A percentile compares a stretch with the other conserved stretches of the same genome.
Conservation (phyloP, 2,888 invertebrate species). For the Diarsia dahlii region DNA sequence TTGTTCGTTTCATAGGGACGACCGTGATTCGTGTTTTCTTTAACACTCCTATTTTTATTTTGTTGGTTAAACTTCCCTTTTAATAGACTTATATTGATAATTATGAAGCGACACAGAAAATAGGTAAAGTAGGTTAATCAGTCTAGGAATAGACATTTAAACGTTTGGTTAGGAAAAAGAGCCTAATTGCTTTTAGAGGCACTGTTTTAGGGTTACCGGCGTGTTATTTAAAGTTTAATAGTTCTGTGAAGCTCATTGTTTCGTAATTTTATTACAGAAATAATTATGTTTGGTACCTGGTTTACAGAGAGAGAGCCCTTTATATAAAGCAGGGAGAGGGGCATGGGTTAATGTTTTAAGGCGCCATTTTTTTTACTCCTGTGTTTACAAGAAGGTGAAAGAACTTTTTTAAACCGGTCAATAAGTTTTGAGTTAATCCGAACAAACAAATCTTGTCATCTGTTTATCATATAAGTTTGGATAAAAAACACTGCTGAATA, state of each 20-base stretch:
- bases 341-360: background rate
- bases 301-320: no score
- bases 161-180: background rate
- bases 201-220: background rate
- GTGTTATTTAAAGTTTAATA: background rate
- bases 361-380: no score
- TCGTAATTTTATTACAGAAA: background rate
- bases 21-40: slow-evolving; percentile 58
- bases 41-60: slow-evolving; percentile 41
- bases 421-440: no score
- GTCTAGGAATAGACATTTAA: slow-evolving; percentile 10
- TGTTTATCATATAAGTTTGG: no score
- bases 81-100: slow-evolving; percentile 48
- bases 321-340: background rate
- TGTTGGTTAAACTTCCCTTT: slow-evolving; percentile 19
- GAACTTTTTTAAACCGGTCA: no score
- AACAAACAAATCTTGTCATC: no score
- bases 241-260: background rate
- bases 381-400: no score
- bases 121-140: slow-evolving; percentile 22
- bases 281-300: background rate
- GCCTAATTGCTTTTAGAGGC: background rate
- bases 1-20: slow-evolving; percentile 12
- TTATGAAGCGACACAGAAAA: slow-evolving; percentile 26
- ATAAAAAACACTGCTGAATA: no score